Percentiles rank a stretch among this genome's conserved stretches.
Evolutionary conservation across 2,797 vertebrate species (phyloP).

Genomic region (Anguilla anguilla): DNA sequence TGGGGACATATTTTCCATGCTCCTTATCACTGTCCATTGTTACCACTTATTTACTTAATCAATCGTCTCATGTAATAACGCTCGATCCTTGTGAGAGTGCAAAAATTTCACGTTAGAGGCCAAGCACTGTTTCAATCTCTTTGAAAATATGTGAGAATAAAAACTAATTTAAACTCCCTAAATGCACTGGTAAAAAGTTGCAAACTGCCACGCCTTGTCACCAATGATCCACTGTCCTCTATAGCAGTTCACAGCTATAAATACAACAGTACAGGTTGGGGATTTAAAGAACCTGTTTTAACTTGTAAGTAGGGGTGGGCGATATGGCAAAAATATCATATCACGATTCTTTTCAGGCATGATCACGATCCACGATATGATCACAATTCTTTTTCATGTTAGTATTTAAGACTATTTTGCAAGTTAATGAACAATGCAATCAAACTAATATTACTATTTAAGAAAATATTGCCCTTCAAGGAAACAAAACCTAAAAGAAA

Average conservation of each 20-base stretch:
- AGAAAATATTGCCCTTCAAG: too few relatives aligned
- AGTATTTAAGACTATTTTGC: too few relatives aligned
- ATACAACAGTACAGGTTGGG: neutral
- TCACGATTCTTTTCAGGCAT: too few relatives aligned
- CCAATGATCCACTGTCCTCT: neutral
- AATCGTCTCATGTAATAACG: conserved; percentile 26
- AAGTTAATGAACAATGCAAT: too few relatives aligned
- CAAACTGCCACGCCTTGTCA: neutral
- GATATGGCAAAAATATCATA: too few relatives aligned
- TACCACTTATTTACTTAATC: conserved; percentile 21
- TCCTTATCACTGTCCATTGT: conserved; percentile 35
- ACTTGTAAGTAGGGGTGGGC: too few relatives aligned
- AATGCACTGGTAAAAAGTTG: neutral
- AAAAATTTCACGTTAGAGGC: conserved; percentile 14
- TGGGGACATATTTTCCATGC: conserved; percentile 23
- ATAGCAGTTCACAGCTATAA: neutral
- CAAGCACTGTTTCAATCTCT: conserved; percentile 21
- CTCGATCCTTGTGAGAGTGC: conserved; percentile 19
- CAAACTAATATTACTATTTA: too few relatives aligned
- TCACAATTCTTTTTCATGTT: too few relatives aligned
- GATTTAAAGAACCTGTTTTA: neutral
- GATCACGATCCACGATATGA: too few relatives aligned
- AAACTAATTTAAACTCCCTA: neutral
- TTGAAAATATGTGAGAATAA: neutral
- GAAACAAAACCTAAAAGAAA: too few relatives aligned